A percentile compares a stretch with the other conserved stretches of the same genome.
Conservation (phyloP, 2,113 vertebrate species). For the Neolamprologus tretocephalus region DNA sequence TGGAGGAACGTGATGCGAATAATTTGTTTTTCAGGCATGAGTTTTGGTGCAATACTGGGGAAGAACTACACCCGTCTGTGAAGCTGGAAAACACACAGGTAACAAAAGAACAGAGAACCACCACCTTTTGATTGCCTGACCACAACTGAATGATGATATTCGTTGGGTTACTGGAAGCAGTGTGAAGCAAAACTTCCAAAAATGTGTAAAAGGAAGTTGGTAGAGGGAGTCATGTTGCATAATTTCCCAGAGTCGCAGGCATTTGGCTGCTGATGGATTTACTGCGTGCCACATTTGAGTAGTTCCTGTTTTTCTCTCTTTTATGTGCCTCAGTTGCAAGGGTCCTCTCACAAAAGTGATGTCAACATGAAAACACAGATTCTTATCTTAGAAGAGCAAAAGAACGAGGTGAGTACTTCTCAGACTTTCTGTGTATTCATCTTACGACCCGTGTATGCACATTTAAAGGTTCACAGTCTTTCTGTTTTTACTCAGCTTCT, state of each 20-base stretch:
- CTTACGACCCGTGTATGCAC: background rate
- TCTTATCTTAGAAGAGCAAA: conserved; percentile 38
- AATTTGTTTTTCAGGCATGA: conserved; percentile 15
- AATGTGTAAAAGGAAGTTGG: conserved; percentile 49
- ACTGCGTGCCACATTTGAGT: background rate
- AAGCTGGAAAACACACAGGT: conserved; percentile 16
- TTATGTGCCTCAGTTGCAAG: background rate
- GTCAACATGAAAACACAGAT: conserved; percentile 19
- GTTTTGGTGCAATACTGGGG: background rate
- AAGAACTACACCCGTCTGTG: background rate
- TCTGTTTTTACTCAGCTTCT: conserved; percentile 51
- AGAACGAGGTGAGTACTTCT: conserved; percentile 34
- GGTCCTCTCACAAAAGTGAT: background rate
- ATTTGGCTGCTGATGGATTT: background rate
- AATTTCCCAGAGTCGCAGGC: background rate
- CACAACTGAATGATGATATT: background rate
- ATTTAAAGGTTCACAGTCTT: background rate
- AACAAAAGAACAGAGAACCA: background rate
- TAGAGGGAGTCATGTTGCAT: background rate
- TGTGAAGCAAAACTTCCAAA: conserved; percentile 34
- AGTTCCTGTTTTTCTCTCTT: conserved; percentile 12
- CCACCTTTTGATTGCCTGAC: background rate
- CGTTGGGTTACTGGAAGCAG: conserved; percentile 26
- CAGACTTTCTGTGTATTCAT: background rate
- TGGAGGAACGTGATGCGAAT: background rate